Evolutionary conservation across 2,113 vertebrate genomes (phyloP).

Genomic region (Ascaphus truei): DNA sequence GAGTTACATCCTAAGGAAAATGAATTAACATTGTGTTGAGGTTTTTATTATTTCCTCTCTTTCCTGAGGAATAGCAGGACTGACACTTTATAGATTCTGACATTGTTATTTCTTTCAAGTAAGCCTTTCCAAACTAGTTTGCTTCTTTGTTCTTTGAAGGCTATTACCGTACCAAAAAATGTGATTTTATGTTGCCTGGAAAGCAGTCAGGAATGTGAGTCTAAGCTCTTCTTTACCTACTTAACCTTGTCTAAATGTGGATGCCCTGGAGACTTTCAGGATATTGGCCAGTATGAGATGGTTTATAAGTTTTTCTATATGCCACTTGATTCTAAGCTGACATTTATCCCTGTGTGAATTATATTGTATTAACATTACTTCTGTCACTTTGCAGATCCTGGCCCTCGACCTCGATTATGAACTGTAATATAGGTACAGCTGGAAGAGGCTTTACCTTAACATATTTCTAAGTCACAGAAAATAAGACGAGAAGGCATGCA

Average conservation of each 20-base stretch:
- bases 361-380: conserved; percentile 36
- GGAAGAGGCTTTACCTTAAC: conserved; percentile 13
- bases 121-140: conserved; percentile 7
- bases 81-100: conserved; percentile 1
- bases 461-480: conserved; percentile 17
- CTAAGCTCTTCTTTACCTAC: conserved; percentile 34
- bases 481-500: background rate
- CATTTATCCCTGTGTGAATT: conserved; percentile 38
- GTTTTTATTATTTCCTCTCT: conserved; percentile 14
- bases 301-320: conserved; percentile 35
- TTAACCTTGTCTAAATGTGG: conserved; percentile 34
- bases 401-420: conserved; percentile 31
- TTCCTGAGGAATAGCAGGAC: conserved; percentile 1
- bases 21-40: conserved; percentile 23
- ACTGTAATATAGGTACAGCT: conserved; percentile 22
- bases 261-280: conserved; percentile 24
- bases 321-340: conserved; percentile 37
- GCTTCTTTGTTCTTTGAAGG: conserved; percentile 11
- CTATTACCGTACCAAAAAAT: conserved; percentile 12
- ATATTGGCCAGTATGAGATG: conserved; percentile 31
- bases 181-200: conserved; percentile 20
- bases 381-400: conserved; percentile 23
- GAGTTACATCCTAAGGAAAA: conserved; percentile 17
- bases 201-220: conserved; percentile 28
- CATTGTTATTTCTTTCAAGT: conserved; percentile 7